phyloP scores from a whole-genome alignment of 2,797 vertebrate species.

The Okamejei kenojei region DNA sequence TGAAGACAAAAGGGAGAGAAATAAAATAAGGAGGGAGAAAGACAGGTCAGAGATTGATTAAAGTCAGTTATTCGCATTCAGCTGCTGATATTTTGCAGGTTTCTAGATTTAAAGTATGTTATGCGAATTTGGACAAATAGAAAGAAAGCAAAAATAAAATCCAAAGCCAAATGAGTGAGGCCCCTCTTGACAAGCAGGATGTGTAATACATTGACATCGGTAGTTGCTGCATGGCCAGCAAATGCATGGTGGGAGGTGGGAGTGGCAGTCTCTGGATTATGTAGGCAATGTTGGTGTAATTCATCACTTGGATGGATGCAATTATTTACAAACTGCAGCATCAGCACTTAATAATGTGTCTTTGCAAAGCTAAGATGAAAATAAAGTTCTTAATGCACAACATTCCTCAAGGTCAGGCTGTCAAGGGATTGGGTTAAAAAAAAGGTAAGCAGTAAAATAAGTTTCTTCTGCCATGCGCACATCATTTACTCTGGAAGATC shows the following conservation, averaged over 20 bases:
- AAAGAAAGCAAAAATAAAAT: not conserved
- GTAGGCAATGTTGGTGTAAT: conserved; percentile 2
- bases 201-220: not conserved
- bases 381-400: conserved; percentile 4
- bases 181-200: not conserved
- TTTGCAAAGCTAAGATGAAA: conserved; percentile 15
- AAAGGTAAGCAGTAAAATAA: not conserved
- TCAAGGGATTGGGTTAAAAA: not conserved
- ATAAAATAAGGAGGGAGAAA: too few species aligned
- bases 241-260: not conserved
- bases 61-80: not conserved
- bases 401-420: conserved; percentile 9
- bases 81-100: not conserved
- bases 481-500: not conserved
- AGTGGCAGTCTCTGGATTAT: not conserved
- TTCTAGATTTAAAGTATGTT: not conserved
- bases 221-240: not conserved
- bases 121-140: not conserved
- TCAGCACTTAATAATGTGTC: conserved; percentile 22
- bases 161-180: not conserved
- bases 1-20: too few species aligned
- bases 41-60: not conserved
- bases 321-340: conserved; percentile 32
- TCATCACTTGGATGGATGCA: conserved; percentile 16
- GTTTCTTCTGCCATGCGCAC: not conserved